A percentile compares a stretch with the other conserved stretches of the same genome.
Conservation (phyloP, 2,113 vertebrate species). For the Chaenogobius annularis region DNA sequence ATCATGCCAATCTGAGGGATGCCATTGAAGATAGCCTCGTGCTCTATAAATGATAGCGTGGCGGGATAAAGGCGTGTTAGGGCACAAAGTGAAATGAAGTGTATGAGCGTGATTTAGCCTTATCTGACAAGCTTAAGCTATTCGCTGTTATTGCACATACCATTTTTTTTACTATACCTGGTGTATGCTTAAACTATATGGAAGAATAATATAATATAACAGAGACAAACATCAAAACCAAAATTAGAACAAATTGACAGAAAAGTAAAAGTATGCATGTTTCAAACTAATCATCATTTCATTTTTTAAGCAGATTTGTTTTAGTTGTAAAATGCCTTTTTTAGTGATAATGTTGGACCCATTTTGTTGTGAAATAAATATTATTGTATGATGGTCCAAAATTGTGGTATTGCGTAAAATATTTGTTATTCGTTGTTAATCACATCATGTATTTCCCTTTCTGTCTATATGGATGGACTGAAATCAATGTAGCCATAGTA, state of each 20-base stretch:
- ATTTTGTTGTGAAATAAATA: too few species aligned
- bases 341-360: too few species aligned
- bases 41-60: constrained; percentile 10
- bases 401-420: background rate
- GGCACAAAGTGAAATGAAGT: constrained; percentile 4
- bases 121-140: background rate
- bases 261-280: too few species aligned
- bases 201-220: background rate
- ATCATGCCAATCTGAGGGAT: constrained; percentile 24
- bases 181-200: background rate
- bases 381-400: too few species aligned
- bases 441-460: too few species aligned
- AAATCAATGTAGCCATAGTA: background rate
- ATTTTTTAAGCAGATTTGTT: too few species aligned
- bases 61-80: constrained; percentile 15
- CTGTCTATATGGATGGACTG: too few species aligned
- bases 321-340: too few species aligned
- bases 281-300: too few species aligned
- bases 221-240: background rate
- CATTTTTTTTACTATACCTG: background rate
- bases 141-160: background rate
- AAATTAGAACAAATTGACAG: too few species aligned
- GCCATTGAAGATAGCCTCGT: constrained; percentile 13
- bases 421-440: too few species aligned
- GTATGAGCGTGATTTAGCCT: constrained; percentile 24